A percentile compares a stretch with the other conserved stretches of the same genome.
phyloP scores from a whole-genome alignment of 2,113 vertebrate genomes.

The Erythrocercus mccallii region DNA sequence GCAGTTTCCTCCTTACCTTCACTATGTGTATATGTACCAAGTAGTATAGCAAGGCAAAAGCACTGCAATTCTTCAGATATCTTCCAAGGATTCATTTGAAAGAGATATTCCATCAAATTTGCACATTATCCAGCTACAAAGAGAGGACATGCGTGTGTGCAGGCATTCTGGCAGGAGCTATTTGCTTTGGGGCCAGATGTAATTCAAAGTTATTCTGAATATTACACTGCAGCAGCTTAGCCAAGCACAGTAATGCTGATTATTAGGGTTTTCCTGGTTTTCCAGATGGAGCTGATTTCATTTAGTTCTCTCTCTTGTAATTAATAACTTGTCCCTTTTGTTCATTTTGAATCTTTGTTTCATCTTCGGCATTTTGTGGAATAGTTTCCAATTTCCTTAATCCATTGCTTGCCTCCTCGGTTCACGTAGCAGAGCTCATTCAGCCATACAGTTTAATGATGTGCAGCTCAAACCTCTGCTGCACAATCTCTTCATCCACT shows the following conservation, averaged over 20 bases:
- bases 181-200: conserved; percentile 44
- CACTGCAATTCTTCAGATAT: not conserved
- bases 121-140: conserved; percentile 19
- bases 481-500: not conserved
- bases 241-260: conserved; percentile 48
- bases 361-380: not conserved
- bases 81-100: conserved; percentile 1
- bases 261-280: conserved; percentile 55
- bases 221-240: conserved; percentile 33
- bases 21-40: too few relatives aligned
- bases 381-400: conserved; percentile 9
- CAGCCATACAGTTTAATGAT: not conserved
- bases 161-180: conserved; percentile 43
- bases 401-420: not conserved
- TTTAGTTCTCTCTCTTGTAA: conserved; percentile 19
- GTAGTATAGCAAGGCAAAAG: not conserved
- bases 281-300: conserved; percentile 49
- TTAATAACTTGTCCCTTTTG: conserved; percentile 39
- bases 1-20: not conserved
- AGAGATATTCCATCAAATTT: conserved; percentile 18
- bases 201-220: conserved; percentile 44
- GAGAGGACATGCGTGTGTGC: not conserved
- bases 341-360: conserved; percentile 4
- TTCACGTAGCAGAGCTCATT: not conserved
- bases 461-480: not conserved